Evolutionary conservation across 2,797 vertebrate species (phyloP).

Genomic region (Gephyroberyx darwinii): DNA sequence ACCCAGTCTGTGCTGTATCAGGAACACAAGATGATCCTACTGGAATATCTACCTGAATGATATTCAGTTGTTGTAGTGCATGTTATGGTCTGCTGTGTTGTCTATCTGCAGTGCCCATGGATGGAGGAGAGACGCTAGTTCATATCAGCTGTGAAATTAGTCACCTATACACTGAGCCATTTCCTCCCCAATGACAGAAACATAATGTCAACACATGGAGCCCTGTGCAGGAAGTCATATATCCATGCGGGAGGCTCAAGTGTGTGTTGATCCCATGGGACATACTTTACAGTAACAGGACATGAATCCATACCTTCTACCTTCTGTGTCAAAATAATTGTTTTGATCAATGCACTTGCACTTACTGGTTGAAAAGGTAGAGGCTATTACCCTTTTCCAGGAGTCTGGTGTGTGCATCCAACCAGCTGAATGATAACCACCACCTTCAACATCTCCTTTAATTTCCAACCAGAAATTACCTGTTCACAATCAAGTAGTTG

Average conservation of each 20-base stretch:
- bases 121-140: conserved; percentile 4
- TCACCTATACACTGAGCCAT: conserved; percentile 2
- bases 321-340: neutral
- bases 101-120: conserved; percentile 9
- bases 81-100: neutral
- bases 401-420: conserved; percentile 13
- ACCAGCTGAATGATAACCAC: conserved; percentile 19
- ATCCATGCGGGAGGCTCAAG: conserved; percentile 13
- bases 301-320: conserved; percentile 1
- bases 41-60: conserved; percentile 50
- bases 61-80: neutral
- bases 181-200: conserved; percentile 33
- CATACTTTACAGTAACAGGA: neutral
- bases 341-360: conserved; percentile 32
- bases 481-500: conserved; percentile 45
- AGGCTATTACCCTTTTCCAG: neutral
- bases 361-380: conserved; percentile 25
- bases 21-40: conserved; percentile 18
- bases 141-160: conserved; percentile 20
- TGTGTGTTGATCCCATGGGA: conserved; percentile 11
- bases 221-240: conserved; percentile 5
- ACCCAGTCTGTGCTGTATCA: neutral
- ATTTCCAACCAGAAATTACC: conserved; percentile 41
- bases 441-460: conserved; percentile 31
- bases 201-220: neutral